A percentile compares a stretch with the other conserved stretches of the same genome.
Evolutionary conservation across 2,888 invertebrate genomes (phyloP).

Genomic region (Meghimatium bilineatum): DNA sequence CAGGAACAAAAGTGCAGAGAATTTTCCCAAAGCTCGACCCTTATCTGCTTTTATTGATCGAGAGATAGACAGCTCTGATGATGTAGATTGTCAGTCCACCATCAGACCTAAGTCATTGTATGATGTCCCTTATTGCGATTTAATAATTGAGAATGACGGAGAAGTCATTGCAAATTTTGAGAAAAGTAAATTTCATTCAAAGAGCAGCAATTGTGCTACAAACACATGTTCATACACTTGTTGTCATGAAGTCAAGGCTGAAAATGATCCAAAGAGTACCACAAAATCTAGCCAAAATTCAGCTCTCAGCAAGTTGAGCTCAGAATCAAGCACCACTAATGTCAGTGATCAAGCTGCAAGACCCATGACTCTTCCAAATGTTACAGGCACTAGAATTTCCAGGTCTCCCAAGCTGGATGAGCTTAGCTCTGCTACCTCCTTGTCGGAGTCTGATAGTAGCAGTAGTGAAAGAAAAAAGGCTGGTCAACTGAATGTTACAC

Average conservation of each 20-base stretch:
- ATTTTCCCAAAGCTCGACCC: slow-evolving; percentile 41
- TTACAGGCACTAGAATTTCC: neutral
- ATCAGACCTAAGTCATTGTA: slow-evolving; percentile 36
- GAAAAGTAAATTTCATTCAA: slow-evolving; percentile 32
- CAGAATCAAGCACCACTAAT: neutral
- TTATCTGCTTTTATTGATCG: slow-evolving; percentile 37
- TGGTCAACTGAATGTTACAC: slow-evolving; percentile 18
- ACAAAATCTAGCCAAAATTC: neutral
- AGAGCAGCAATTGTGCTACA: slow-evolving; percentile 17
- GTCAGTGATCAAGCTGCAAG: neutral
- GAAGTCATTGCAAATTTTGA: slow-evolving; percentile 21
- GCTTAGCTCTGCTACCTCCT: slow-evolving; percentile 24
- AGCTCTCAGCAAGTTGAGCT: neutral
- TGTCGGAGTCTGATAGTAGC: slow-evolving; percentile 41
- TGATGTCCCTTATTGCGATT: slow-evolving; percentile 30
- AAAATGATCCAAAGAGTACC: neutral
- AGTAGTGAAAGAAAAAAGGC: slow-evolving; percentile 24
- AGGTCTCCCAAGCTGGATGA: slow-evolving; percentile 19
- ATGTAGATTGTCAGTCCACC: neutral
- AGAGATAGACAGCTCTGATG: slow-evolving; percentile 28
- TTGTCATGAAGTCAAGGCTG: neutral
- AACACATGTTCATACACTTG: slow-evolving; percentile 24
- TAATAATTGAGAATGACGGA: slow-evolving; percentile 6
- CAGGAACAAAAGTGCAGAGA: slow-evolving; percentile 47
- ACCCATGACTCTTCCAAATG: neutral